Evolutionary conservation across 2,888 invertebrate genomes (phyloP), one percentile per base, ranked within the genome.

Genomic region (Lasioglossum lativentre): DNA sequence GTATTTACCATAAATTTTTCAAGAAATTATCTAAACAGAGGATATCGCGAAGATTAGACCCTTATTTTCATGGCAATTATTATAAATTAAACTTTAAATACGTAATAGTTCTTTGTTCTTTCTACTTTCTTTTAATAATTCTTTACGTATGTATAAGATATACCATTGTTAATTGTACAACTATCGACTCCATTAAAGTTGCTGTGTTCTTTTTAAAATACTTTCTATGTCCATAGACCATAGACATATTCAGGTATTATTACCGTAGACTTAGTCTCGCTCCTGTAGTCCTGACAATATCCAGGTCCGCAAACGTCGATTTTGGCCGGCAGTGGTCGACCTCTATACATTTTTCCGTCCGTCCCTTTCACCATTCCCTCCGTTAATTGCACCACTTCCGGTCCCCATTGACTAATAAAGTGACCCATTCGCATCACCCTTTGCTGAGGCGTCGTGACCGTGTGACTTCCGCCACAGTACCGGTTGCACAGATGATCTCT

Each of bases 391-490:
- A 96, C 92, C 59, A 96, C 96, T 91, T 97, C 96, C 0, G 97
- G 97, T 1, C 97, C 97, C 96, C 96, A 97, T 91, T 97, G 97
- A 90, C 96, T 96, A 82, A 97, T 93, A 94, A 97, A 97, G 94
- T 97, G 97, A 0, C 97, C 97, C 73, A 96, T 93, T 14, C 97
- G 95, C 16, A 96, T 96, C n/a, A 97, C 96, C 86, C 97, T 96
- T 93, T 97, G 97, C 84, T 97, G 96, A 0, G 97, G 96, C 0
- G 97, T 97, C 30, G 97, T 97, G 19, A 96, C 95, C 1, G 98
- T 98, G 94, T 98, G 98, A 82, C 97, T 97, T 1, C 98, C 98
- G 42, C 98, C 98, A 89, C 97, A 97, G 94, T 97, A 98, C 0
- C 98, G 97, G 94, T 97, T 97, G 93, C 97, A 97, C 2, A 97